A percentile compares a stretch with the other conserved stretches of the same genome.
Evolutionary conservation across 2,888 invertebrate species (phyloP).

Genomic region (Candidula unifasciata): DNA sequence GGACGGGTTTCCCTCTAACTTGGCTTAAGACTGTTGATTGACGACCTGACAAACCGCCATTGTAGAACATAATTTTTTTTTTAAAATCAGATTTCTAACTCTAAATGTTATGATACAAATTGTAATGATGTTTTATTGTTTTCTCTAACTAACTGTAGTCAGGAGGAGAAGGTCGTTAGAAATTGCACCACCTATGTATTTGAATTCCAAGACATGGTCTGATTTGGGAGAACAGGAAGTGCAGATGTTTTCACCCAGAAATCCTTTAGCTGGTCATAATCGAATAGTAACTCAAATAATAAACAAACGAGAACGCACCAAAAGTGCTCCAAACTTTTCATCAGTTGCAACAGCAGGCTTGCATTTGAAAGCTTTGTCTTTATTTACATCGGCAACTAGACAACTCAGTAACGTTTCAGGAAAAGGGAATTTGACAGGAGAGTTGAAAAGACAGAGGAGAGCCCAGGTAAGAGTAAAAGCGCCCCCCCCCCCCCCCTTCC

Average conservation of each 20-base stretch:
- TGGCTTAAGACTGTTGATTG: too few relatives aligned
- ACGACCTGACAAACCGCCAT: too few relatives aligned
- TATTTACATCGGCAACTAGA: neutral
- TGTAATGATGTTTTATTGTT: too few relatives aligned
- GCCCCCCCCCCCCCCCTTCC: too few relatives aligned
- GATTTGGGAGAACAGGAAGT: neutral
- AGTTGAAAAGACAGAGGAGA: neutral
- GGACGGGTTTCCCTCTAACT: too few relatives aligned
- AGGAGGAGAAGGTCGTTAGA: conserved; percentile 4
- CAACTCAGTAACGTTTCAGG: too few relatives aligned
- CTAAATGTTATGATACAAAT: too few relatives aligned
- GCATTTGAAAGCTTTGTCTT: neutral
- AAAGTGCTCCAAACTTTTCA: neutral
- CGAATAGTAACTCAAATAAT: neutral
- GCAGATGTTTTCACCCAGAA: neutral
- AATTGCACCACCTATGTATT: neutral
- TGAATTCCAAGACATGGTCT: neutral
- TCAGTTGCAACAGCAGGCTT: neutral
- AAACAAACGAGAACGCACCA: neutral
- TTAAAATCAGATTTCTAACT: too few relatives aligned
- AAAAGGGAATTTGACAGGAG: neutral
- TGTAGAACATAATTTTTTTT: too few relatives aligned
- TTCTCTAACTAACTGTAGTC: too few relatives aligned
- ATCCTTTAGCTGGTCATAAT: neutral
- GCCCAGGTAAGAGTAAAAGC: conserved; percentile 7